phyloP scores from a whole-genome alignment of 2,113 vertebrate species.

The Ifrita kowaldi region DNA sequence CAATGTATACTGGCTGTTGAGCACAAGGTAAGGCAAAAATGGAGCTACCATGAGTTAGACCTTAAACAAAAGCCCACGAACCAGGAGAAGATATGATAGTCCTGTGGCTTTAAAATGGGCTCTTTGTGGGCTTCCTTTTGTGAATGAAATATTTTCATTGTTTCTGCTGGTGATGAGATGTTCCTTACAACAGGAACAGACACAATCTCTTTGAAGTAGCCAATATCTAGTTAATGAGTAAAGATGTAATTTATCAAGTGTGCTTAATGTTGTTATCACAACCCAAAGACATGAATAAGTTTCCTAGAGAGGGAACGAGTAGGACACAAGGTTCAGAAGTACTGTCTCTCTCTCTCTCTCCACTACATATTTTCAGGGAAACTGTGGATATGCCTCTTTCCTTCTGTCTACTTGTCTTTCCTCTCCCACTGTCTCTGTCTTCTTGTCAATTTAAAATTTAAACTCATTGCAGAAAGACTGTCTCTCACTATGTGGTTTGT shows the following conservation, averaged over 20 bases:
- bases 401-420: background rate
- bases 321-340: background rate
- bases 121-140: background rate
- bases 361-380: background rate
- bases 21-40: constrained; percentile 29
- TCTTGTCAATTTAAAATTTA: constrained; percentile 17
- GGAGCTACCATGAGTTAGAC: background rate
- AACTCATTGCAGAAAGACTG: background rate
- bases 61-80: background rate
- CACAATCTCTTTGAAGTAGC: background rate
- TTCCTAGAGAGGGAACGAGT: background rate
- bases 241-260: background rate
- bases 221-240: background rate
- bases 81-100: background rate
- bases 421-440: background rate
- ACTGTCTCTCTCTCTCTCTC: background rate
- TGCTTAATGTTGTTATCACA: background rate
- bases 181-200: background rate
- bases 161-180: background rate
- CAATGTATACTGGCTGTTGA: background rate
- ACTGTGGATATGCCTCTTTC: background rate
- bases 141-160: background rate
- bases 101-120: background rate
- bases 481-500: background rate
- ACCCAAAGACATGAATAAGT: background rate